Percentiles rank a stretch among this genome's conserved stretches.
These are phyloP conservation scores for Poeciliopsis turneri DNA, from an alignment of 2,797 vertebrate genomes.

Conservation along the genomic window DNA sequence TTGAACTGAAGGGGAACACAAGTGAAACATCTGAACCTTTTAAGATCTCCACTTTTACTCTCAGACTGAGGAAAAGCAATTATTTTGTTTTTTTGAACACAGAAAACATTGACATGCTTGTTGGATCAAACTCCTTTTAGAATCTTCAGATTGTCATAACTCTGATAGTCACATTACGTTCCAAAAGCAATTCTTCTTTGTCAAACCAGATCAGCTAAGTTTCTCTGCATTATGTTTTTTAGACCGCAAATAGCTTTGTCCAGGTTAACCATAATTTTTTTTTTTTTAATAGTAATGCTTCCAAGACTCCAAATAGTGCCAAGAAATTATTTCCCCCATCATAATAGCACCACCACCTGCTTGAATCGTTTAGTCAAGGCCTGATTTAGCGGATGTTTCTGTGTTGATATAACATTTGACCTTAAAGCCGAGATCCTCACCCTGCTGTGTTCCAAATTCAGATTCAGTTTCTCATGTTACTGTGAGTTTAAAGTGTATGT, in stretches of 20 bases:
- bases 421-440: background rate
- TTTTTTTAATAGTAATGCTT: no score
- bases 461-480: background rate
- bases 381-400: background rate
- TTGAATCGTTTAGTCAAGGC: background rate
- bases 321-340: background rate
- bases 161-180: background rate
- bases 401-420: background rate
- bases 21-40: background rate
- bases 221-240: slow-evolving; percentile 22
- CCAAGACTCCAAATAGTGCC: background rate
- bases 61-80: slow-evolving; percentile 33
- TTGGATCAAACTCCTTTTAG: slow-evolving; percentile 37
- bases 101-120: slow-evolving; percentile 48
- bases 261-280: background rate
- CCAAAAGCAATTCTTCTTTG: slow-evolving; percentile 46
- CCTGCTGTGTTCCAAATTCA: background rate
- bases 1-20: background rate
- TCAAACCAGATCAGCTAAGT: slow-evolving; percentile 11
- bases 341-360: background rate
- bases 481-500: background rate
- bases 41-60: slow-evolving; percentile 1
- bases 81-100: slow-evolving; percentile 15
- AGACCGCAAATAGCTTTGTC: slow-evolving; percentile 14
- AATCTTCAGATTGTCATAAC: slow-evolving; percentile 25